phyloP scores from a whole-genome alignment of 2,888 invertebrate genomes.

The Drosophila neonasuta region DNA sequence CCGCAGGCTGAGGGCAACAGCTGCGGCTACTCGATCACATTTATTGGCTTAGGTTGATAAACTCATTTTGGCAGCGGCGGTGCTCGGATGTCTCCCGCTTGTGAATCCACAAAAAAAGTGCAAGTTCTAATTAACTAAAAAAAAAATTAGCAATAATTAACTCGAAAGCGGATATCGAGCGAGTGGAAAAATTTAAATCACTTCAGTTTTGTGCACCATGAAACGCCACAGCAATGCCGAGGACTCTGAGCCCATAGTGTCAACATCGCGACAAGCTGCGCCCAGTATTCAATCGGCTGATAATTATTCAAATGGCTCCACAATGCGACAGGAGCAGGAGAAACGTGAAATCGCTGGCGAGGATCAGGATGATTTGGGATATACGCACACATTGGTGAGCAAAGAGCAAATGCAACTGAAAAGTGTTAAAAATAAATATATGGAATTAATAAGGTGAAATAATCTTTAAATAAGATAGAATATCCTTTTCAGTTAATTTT shows the following conservation, averaged over 20 bases:
- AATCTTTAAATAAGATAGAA: too few species aligned
- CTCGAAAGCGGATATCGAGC: conserved; percentile 1
- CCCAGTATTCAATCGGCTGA: conserved; percentile 33
- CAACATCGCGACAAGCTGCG: conserved; percentile 15
- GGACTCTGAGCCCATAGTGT: conserved; percentile 32
- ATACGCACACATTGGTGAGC: conserved; percentile 50
- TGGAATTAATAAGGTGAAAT: too few species aligned
- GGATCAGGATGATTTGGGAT: conserved; percentile 48
- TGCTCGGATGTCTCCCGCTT: conserved; percentile 38
- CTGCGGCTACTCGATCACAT: conserved; percentile 23
- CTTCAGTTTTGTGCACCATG: conserved; percentile 10
- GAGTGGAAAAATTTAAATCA: not conserved
- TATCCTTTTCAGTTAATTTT: too few species aligned
- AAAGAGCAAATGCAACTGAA: not conserved
- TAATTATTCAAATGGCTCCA: conserved; percentile 25
- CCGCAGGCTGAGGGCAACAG: conserved; percentile 14
- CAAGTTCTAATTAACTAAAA: conserved; percentile 9
- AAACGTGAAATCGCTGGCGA: conserved; percentile 41
- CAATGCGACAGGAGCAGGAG: conserved; percentile 36
- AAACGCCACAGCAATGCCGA: conserved; percentile 18
- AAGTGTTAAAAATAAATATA: not conserved
- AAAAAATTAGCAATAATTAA: not conserved
- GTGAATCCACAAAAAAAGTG: conserved; percentile 13
- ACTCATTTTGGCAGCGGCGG: conserved; percentile 35
- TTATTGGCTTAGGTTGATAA: conserved; percentile 33